Percentiles rank a stretch among this genome's conserved stretches.
These are phyloP conservation scores for Cirrhinus mrigala DNA, from an alignment of 2,797 vertebrate genomes.

Conservation along the genomic window DNA sequence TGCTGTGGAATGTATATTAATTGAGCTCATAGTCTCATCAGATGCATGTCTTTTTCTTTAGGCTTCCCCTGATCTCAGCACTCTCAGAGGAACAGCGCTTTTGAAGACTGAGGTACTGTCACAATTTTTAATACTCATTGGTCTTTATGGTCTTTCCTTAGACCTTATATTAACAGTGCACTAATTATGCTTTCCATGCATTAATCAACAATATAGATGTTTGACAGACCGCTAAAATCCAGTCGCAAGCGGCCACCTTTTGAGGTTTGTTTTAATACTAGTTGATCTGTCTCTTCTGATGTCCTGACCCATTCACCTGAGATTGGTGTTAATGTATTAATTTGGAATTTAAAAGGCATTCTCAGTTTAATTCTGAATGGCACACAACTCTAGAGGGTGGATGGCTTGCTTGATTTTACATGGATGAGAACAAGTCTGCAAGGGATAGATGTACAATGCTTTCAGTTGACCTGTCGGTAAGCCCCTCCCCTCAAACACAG, in stretches of 20 bases:
- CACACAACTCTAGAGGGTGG: not conserved
- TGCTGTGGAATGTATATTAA: not conserved
- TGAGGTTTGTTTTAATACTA: not conserved
- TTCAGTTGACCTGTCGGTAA: no score
- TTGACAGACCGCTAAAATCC: not conserved
- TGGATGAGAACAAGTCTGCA: no score
- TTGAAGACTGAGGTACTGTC: conserved; percentile 66
- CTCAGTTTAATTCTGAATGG: not conserved
- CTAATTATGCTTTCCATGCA: not conserved
- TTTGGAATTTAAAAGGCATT: not conserved
- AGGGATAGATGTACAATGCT: no score
- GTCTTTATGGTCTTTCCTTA: not conserved
- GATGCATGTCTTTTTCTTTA: conserved; percentile 30
- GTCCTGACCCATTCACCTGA: not conserved
- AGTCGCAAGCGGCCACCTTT: not conserved
- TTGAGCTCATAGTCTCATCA: not conserved
- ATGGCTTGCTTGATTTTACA: not conserved
- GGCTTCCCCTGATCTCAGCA: conserved; percentile 37
- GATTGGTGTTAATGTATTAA: not conserved
- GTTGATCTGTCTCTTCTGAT: not conserved
- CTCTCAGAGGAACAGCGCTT: conserved; percentile 56
- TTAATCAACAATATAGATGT: not conserved
- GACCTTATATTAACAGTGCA: not conserved
- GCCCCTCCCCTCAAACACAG: no score
- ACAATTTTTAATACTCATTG: not conserved